Percentiles rank a stretch among this genome's conserved stretches.
Conservation (phyloP, 2,113 vertebrate genomes). For the Carassius gibelio region DNA sequence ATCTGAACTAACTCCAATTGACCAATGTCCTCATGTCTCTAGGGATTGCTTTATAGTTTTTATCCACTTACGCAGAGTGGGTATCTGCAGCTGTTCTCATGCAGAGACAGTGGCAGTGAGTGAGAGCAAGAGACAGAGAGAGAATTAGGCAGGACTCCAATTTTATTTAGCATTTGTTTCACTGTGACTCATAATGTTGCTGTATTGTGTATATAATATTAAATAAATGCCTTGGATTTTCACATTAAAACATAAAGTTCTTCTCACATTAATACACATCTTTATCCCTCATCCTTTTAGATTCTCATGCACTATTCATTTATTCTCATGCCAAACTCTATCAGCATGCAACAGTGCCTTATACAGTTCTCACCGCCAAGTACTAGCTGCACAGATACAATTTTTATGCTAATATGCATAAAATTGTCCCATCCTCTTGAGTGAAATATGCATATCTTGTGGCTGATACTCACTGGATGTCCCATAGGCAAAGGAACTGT, state of each 20-base stretch:
- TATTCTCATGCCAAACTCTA: slow-evolving; percentile 15
- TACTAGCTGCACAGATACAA: neutral
- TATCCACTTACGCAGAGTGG: slow-evolving; percentile 78
- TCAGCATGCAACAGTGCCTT: slow-evolving; percentile 21
- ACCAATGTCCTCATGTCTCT: slow-evolving; percentile 68
- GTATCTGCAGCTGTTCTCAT: slow-evolving; percentile 72
- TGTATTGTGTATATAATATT: neutral
- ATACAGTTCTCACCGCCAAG: neutral
- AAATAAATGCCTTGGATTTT: neutral
- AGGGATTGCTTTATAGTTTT: slow-evolving; percentile 74
- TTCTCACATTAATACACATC: slow-evolving; percentile 1
- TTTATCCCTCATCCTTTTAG: neutral
- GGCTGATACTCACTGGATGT: slow-evolving; percentile 38
- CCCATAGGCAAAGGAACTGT: slow-evolving; percentile 35
- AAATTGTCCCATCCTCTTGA: slow-evolving; percentile 14
- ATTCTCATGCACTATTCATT: neutral
- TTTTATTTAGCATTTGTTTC: slow-evolving; percentile 10
- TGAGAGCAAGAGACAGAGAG: neutral
- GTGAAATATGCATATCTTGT: slow-evolving; percentile 46
- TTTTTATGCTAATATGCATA: slow-evolving; percentile 1
- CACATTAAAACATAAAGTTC: neutral
- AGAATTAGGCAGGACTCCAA: neutral
- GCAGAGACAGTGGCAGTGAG: slow-evolving; percentile 26
- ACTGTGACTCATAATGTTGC: neutral
- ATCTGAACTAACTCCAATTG: slow-evolving; percentile 74